These are phyloP conservation scores for Orchestes rusci DNA, from an alignment of 2,888 invertebrate species.

Conservation along the genomic window DNA sequence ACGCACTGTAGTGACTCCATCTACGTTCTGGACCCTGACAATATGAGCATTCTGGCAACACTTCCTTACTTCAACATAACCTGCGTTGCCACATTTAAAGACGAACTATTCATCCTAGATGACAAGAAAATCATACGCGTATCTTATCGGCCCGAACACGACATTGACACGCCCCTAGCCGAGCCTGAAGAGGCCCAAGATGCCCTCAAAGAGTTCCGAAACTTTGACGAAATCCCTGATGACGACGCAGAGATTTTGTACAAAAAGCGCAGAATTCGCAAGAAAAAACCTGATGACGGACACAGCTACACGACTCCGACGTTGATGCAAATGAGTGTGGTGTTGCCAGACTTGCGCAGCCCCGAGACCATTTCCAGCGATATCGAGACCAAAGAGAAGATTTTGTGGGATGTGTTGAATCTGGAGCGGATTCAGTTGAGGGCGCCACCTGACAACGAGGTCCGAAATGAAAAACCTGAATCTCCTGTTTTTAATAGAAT, in stretches of 20 bases:
- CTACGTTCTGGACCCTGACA: constrained; percentile 68
- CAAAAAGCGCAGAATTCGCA: constrained; percentile 46
- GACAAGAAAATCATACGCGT: constrained; percentile 72
- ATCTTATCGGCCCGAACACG: constrained; percentile 60
- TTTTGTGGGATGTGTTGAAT: constrained; percentile 55
- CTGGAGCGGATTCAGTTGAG: too few relatives aligned
- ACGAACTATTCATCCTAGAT: constrained; percentile 78
- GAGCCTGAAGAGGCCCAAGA: constrained; percentile 73
- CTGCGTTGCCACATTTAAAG: constrained; percentile 55
- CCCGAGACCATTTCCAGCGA: constrained; percentile 61
- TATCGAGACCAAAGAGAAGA: constrained; percentile 67
- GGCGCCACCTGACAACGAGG: too few relatives aligned
- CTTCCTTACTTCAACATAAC: constrained; percentile 48
- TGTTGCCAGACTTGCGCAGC: constrained; percentile 51
- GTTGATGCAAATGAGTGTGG: constrained; percentile 46
- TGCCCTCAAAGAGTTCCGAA: constrained; percentile 47
- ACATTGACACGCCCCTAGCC: constrained; percentile 28
- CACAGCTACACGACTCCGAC: constrained; percentile 37
- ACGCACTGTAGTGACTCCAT: constrained; percentile 65
- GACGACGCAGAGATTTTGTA: constrained; percentile 61
- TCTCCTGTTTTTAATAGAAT: too few relatives aligned
- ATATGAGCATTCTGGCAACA: constrained; percentile 58
- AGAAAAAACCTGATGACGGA: constrained; percentile 9
- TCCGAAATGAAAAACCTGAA: too few relatives aligned
- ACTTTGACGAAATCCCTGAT: constrained; percentile 59